phyloP scores from a whole-genome alignment of 2,113 vertebrate species.

The Ciconia stormi region DNA sequence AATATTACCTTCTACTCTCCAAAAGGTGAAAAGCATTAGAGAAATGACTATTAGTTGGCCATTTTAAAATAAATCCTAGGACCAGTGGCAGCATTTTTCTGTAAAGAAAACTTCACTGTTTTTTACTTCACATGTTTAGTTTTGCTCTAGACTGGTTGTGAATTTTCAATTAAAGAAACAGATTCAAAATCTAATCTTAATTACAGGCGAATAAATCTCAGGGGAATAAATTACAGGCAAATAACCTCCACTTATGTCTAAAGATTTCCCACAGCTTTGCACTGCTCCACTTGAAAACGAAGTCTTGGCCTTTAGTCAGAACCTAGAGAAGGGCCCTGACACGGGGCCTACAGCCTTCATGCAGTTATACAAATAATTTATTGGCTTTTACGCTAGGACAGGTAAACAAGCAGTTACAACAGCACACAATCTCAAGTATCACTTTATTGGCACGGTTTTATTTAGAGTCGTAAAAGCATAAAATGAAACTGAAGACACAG shows the following conservation, averaged over 20 bases:
- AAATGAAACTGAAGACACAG: rapidly evolving
- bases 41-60: not conserved
- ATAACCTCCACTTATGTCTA: not conserved
- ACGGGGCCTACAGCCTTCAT: not conserved
- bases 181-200: not conserved
- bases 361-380: not conserved
- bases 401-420: not conserved
- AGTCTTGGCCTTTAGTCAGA: not conserved
- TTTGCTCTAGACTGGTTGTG: not conserved
- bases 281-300: not conserved
- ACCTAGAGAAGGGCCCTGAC: not conserved
- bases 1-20: not conserved
- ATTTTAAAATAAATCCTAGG: not conserved
- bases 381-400: not conserved
- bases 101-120: not conserved
- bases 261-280: not conserved
- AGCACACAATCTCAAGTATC: not conserved
- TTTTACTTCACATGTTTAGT: not conserved
- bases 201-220: not conserved
- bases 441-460: not conserved
- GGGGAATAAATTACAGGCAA: not conserved
- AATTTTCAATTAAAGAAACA: not conserved
- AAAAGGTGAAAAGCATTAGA: not conserved
- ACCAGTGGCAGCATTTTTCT: not conserved
- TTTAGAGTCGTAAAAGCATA: not conserved